Evolutionary conservation across 2,888 invertebrate species (phyloP).

Genomic region (Operophtera brumata): DNA sequence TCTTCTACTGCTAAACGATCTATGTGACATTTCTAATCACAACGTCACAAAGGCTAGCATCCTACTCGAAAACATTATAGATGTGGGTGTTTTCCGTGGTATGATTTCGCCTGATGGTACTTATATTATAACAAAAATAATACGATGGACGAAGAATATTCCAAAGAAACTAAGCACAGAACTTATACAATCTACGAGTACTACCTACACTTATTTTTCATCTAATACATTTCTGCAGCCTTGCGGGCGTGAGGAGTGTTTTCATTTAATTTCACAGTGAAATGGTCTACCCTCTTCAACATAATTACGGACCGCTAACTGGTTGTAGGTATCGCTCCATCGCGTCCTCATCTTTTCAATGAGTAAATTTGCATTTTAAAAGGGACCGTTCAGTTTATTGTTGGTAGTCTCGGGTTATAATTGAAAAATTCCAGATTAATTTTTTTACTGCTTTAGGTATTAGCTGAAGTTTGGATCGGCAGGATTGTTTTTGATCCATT

Average conservation of each 20-base stretch:
- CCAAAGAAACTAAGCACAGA: not conserved
- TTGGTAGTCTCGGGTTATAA: constrained; percentile 41
- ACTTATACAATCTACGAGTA: not conserved
- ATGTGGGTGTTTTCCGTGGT: too few species aligned
- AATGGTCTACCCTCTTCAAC: constrained; percentile 64
- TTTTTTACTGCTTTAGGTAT: constrained; percentile 25
- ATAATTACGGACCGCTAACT: constrained; percentile 65
- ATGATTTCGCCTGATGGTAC: too few species aligned
- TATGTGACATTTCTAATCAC: too few species aligned
- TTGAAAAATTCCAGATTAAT: constrained; percentile 47
- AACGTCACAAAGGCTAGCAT: too few species aligned
- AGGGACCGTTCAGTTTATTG: constrained; percentile 47
- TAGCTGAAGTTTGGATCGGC: not conserved
- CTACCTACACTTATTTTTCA: constrained; percentile 34
- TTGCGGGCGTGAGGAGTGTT: constrained; percentile 56
- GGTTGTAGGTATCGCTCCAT: constrained; percentile 58
- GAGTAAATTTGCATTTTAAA: constrained; percentile 63
- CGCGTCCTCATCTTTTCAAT: constrained; percentile 53
- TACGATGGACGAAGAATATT: too few species aligned
- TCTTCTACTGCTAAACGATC: too few species aligned
- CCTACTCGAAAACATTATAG: too few species aligned
- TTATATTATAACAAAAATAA: too few species aligned
- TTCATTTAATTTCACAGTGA: constrained; percentile 72
- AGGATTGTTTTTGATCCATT: not conserved
- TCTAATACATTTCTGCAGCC: constrained; percentile 38